Percentiles rank a stretch among this genome's conserved stretches.
These are phyloP conservation scores for Micropterix aruncella DNA, from an alignment of 2,888 invertebrate genomes.

Conservation along the genomic window DNA sequence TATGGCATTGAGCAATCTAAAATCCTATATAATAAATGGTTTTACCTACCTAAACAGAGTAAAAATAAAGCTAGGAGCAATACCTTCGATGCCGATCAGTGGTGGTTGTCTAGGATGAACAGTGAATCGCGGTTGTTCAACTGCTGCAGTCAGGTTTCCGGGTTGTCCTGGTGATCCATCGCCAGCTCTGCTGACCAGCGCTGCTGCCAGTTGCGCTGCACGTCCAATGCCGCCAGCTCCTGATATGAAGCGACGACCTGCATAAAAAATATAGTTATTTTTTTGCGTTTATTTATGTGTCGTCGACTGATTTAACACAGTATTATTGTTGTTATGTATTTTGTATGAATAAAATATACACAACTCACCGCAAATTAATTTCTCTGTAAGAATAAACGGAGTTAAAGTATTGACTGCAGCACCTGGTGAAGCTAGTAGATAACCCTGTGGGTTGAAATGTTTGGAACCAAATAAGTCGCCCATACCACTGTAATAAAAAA, in stretches of 20 bases:
- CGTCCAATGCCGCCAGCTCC: conserved; percentile 35
- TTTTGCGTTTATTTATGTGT: no score
- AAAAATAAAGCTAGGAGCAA: no score
- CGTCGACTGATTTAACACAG: no score
- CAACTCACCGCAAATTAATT: conserved; percentile 13
- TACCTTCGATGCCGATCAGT: not conserved
- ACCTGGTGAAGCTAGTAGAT: conserved; percentile 18
- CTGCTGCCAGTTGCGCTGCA: conserved; percentile 27
- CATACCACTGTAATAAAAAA: conserved; percentile 35
- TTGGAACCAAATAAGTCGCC: conserved; percentile 36
- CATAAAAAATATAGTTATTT: no score
- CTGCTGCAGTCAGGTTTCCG: not conserved
- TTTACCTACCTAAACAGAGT: no score
- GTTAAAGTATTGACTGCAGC: conserved; percentile 17
- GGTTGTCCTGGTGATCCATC: conserved; percentile 27
- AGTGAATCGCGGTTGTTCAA: not conserved
- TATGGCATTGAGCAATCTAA: no score
- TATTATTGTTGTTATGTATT: not conserved
- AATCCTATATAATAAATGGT: no score
- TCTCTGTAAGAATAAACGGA: conserved; percentile 24
- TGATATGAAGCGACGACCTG: conserved; percentile 35
- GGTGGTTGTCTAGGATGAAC: not conserved
- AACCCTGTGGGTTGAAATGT: conserved; percentile 33
- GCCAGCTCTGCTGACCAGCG: conserved; percentile 21
- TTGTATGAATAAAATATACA: conserved; percentile 1